Percentiles rank a stretch among this genome's conserved stretches.
Evolutionary conservation across 2,113 vertebrate genomes (phyloP).

Genomic region (Protomyctophum bolini): DNA sequence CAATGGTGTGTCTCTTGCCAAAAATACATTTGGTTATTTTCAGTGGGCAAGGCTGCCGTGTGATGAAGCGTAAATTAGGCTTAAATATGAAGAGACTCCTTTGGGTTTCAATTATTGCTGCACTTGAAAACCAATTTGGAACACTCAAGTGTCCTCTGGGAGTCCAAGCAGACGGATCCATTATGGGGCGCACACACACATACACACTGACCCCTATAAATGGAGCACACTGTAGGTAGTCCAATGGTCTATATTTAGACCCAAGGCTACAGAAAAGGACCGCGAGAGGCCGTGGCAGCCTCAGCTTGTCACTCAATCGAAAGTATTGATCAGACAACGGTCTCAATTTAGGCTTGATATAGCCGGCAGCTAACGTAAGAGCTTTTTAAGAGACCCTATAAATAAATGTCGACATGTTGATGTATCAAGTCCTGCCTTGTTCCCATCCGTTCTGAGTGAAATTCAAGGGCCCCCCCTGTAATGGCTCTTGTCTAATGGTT

Average conservation of each 20-base stretch:
- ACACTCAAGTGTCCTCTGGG: conserved; percentile 26
- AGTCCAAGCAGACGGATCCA: conserved; percentile 27
- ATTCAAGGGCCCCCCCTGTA: conserved; percentile 20
- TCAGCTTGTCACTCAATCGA: conserved; percentile 56
- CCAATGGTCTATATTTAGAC: conserved; percentile 62
- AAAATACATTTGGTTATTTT: no score
- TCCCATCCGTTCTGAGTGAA: conserved; percentile 22
- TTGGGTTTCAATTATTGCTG: conserved; percentile 39
- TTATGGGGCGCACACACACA: conserved; percentile 32
- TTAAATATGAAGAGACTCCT: conserved; percentile 23
- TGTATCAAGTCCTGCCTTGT: conserved; percentile 36
- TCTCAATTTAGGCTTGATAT: conserved; percentile 62
- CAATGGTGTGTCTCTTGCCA: no score
- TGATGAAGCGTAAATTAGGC: conserved; percentile 17
- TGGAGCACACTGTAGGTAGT: conserved; percentile 18
- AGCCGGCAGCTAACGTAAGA: conserved; percentile 59
- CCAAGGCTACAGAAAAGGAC: conserved; percentile 46
- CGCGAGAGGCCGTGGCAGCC: conserved; percentile 50
- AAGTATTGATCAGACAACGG: conserved; percentile 53
- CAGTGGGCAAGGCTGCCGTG: no score
- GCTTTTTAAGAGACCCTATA: conserved; percentile 61
- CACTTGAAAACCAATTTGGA: conserved; percentile 54
- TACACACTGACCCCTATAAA: conserved; percentile 24
- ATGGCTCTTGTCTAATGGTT: conserved; percentile 47
- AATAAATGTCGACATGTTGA: conserved; percentile 55